Conservation (phyloP, 2,888 invertebrate genomes). For the Rhabditoides inermis region DNA sequence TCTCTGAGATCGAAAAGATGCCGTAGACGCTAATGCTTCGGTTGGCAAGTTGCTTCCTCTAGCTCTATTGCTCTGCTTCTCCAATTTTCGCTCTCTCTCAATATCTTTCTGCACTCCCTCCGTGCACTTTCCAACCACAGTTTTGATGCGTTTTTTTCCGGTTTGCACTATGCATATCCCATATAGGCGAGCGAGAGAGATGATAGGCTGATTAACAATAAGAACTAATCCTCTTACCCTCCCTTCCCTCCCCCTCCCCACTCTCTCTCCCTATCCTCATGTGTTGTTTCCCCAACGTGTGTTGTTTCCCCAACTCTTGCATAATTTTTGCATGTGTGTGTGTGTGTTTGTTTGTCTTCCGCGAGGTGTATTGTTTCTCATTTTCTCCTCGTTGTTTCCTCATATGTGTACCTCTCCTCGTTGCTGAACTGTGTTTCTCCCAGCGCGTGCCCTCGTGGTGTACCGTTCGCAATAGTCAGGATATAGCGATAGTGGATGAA, state of each 20-base stretch:
- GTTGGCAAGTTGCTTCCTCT: neutral
- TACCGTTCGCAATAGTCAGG: too few relatives aligned
- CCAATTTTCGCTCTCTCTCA: conserved; percentile 1
- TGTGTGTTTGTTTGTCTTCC: too few relatives aligned
- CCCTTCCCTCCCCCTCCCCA: neutral
- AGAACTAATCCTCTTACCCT: neutral
- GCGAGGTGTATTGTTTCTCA: too few relatives aligned
- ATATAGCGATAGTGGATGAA: too few relatives aligned
- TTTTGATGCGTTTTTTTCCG: neutral
- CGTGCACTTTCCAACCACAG: conserved; percentile 1
- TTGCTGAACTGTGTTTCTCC: too few relatives aligned
- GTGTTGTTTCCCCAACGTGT: neutral
- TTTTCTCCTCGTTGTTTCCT: conserved; percentile 7
- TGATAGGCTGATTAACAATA: too few relatives aligned
- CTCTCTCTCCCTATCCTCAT: neutral
- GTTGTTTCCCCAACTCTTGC: neutral
- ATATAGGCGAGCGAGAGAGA: too few relatives aligned
- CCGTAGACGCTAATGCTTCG: too few relatives aligned
- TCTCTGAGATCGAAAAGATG: too few relatives aligned
- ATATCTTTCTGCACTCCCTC: conserved; percentile 1
- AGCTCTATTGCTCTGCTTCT: neutral
- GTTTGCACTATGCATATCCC: too few relatives aligned
- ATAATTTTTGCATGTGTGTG: too few relatives aligned
- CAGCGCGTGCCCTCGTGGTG: conserved; percentile 6
- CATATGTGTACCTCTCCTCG: conserved; percentile 11